Conservation (phyloP, 2,888 invertebrate genomes). For the Hipparchia semele region DNA sequence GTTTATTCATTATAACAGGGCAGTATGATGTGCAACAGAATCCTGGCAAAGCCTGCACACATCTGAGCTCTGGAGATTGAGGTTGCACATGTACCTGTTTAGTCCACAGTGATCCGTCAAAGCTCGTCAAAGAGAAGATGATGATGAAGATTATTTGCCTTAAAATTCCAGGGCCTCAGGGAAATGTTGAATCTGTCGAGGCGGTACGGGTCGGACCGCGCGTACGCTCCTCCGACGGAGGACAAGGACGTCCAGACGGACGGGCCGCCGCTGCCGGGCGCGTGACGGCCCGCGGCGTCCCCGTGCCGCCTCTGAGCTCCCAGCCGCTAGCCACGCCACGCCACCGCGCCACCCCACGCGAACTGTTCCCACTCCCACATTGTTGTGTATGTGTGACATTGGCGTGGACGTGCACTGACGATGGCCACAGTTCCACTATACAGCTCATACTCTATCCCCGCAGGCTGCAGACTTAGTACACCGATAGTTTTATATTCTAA, state of each 20-base stretch:
- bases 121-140: too few relatives aligned
- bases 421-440: constrained; percentile 30
- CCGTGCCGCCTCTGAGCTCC: constrained; percentile 57
- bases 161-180: constrained; percentile 86
- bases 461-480: not conserved
- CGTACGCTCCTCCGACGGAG: constrained; percentile 82
- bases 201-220: constrained; percentile 86
- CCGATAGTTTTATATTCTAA: not conserved
- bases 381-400: constrained; percentile 24
- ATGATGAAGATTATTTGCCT: too few relatives aligned
- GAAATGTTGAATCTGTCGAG: constrained; percentile 92
- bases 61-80: too few relatives aligned
- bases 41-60: too few relatives aligned
- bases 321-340: constrained; percentile 39
- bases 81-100: too few relatives aligned
- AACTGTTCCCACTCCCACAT: not conserved
- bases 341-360: constrained; percentile 3
- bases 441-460: not conserved
- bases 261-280: constrained; percentile 64
- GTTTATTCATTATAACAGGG: too few relatives aligned
- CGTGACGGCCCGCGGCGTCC: constrained; percentile 69
- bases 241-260: constrained; percentile 92
- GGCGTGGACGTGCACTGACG: constrained; percentile 23
- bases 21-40: too few relatives aligned
- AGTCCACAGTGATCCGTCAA: too few relatives aligned